Percentiles rank a stretch among this genome's conserved stretches.
These are phyloP conservation scores for Apotomis turbidana DNA, from an alignment of 2,888 invertebrate species.

Conservation along the genomic window DNA sequence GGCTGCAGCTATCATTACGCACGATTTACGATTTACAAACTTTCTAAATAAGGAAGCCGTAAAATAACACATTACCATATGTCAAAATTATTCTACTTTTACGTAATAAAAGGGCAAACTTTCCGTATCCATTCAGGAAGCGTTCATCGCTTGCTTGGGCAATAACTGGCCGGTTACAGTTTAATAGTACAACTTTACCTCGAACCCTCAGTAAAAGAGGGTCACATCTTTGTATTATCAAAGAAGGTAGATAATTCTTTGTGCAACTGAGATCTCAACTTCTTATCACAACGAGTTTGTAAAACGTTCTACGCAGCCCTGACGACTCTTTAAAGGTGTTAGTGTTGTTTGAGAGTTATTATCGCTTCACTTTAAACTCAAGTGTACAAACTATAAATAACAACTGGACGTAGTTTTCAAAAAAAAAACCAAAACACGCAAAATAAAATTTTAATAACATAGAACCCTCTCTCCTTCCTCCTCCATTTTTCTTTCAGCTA, in stretches of 20 bases:
- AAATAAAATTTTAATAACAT: too few relatives aligned
- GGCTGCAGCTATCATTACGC: too few relatives aligned
- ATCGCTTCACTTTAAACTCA: too few relatives aligned
- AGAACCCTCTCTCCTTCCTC: too few relatives aligned
- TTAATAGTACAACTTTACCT: constrained; percentile 4
- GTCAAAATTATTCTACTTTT: constrained; percentile 11
- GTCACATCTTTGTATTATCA: not conserved
- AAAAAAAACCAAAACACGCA: too few relatives aligned
- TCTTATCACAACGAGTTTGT: constrained; percentile 22
- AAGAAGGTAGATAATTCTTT: not conserved
- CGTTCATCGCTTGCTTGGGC: not conserved
- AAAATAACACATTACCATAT: not conserved
- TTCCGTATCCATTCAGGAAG: constrained; percentile 1
- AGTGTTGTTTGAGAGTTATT: not conserved
- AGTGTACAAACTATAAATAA: too few relatives aligned
- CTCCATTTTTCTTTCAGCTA: too few relatives aligned
- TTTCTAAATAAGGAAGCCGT: not conserved
- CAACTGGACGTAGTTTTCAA: too few relatives aligned
- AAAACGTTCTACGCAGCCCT: not conserved
- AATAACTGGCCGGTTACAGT: constrained; percentile 21
- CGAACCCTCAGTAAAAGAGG: not conserved
- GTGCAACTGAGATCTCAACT: not conserved
- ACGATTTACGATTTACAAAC: not conserved
- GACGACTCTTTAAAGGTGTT: not conserved
- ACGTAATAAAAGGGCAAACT: constrained; percentile 11